phyloP scores from a whole-genome alignment of 2,113 vertebrate genomes.

The Hystrix brachyura region DNA sequence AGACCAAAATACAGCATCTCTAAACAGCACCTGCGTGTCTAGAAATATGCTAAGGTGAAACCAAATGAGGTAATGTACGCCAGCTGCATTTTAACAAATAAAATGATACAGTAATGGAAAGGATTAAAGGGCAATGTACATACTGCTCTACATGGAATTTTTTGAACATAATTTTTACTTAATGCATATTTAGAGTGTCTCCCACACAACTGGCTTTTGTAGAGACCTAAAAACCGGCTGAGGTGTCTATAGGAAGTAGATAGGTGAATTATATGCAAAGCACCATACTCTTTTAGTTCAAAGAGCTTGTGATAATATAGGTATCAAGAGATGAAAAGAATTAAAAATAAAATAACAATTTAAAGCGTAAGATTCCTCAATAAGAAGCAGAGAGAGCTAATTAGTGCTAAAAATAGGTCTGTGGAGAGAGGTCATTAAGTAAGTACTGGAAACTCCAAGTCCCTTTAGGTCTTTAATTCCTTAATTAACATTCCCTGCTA shows the following conservation, averaged over 20 bases:
- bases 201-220: not conserved
- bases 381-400: conserved; percentile 66
- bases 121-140: conserved; percentile 46
- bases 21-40: not conserved
- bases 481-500: conserved; percentile 71
- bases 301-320: conserved; percentile 37
- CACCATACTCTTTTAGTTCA: not conserved
- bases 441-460: conserved; percentile 44
- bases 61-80: not conserved
- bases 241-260: not conserved
- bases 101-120: conserved; percentile 54
- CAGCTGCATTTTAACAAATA: conserved; percentile 35
- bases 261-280: conserved; percentile 36
- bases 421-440: conserved; percentile 70
- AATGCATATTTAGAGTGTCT: conserved; percentile 63
- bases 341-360: conserved; percentile 57
- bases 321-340: conserved; percentile 34
- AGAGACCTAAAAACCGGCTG: not conserved
- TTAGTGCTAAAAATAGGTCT: conserved; percentile 76
- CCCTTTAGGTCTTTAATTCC: conserved; percentile 64
- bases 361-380: conserved; percentile 3
- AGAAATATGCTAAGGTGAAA: not conserved
- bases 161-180: conserved; percentile 47
- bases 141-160: not conserved
- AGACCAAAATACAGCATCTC: not conserved